These are phyloP conservation scores for Chiroxiphia lanceolata DNA, from an alignment of 2,797 vertebrate species.

Conservation along the genomic window DNA sequence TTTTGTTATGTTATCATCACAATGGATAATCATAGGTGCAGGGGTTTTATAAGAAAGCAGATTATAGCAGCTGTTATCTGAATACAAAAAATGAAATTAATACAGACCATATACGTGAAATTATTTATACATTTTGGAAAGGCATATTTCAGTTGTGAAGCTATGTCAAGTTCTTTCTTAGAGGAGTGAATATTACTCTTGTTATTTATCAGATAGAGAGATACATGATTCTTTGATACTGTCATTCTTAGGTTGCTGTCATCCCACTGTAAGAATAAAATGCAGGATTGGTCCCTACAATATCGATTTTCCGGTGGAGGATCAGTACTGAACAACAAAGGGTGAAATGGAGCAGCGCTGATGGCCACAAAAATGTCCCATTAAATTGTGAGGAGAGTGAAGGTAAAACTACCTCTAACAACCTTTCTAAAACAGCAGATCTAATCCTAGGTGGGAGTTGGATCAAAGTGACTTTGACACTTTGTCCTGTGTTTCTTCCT, in stretches of 20 bases:
- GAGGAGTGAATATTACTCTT: not conserved
- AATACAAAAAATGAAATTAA: not conserved
- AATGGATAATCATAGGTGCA: not conserved
- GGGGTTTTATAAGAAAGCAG: not conserved
- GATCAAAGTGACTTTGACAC: constrained; percentile 5
- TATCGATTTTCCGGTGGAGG: not conserved
- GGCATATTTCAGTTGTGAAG: not conserved
- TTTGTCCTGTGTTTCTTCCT: not conserved
- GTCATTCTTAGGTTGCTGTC: not conserved
- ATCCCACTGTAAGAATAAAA: not conserved
- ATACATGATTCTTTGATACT: not conserved
- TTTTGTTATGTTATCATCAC: not conserved
- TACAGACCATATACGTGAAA: not conserved
- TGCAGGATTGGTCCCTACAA: not conserved
- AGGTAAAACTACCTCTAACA: not conserved
- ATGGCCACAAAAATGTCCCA: not conserved
- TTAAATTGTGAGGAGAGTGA: not conserved
- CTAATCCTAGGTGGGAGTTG: not conserved
- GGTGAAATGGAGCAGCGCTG: not conserved
- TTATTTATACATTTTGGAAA: not conserved
- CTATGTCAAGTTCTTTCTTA: not conserved
- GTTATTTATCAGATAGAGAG: not conserved
- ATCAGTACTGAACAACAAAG: not conserved
- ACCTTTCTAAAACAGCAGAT: not conserved
- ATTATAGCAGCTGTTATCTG: not conserved